Base-by-base conservation (phyloP, 2,888 invertebrate genomes). In the Chalcosyrphus nemorum region DNA sequence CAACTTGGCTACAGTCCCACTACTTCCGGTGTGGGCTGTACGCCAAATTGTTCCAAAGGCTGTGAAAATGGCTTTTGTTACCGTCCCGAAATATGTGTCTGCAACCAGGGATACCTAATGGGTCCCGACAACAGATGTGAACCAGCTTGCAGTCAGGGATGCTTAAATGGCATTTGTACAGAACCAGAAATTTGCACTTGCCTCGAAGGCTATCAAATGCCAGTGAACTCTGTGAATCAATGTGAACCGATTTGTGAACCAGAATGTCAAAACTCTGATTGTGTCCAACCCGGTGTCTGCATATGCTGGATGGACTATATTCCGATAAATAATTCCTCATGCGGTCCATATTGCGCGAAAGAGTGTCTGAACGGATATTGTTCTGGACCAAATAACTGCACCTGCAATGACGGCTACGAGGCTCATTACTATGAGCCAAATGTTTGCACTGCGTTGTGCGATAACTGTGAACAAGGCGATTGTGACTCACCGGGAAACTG, bases 101-200 rank as follows among this genome's bases (percentile, higher is more conserved):
- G 90, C 70, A 87, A 87, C 57, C 75, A 74, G 1, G 91, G 90
- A 4, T 89, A 89, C 52, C 77, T 89, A 2, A 90, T 91, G 91
- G 90, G 90, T 0, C 87, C 89, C 1, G 70, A 87, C 11, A 82
- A 86, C 0, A 85, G 17, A 13, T 91, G 91, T 50, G 88, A 89
- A 5, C 89, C 91, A 0, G 86, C 86, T 4, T 91, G 91, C 82
- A 88, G 71, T 0, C 35, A 86, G 0, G 77, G 71, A 2, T 91
- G 91, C 61, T 19, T 86, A 2, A 86, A 90, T 50, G 91, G 89
- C n/a, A 52, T 90, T 5, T 95, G 95, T 88, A 91, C 92, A 1
- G 93, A 86, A 1, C 78, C 70, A 2, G 75, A 82, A 5, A 89
- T 91, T 0, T 94, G 94, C 88, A 90, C 89, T 35, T 94, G 94